Percentiles rank a stretch among this genome's conserved stretches.
phyloP scores from a whole-genome alignment of 1,140 invertebrate species.

The Ceratina japonica region DNA sequence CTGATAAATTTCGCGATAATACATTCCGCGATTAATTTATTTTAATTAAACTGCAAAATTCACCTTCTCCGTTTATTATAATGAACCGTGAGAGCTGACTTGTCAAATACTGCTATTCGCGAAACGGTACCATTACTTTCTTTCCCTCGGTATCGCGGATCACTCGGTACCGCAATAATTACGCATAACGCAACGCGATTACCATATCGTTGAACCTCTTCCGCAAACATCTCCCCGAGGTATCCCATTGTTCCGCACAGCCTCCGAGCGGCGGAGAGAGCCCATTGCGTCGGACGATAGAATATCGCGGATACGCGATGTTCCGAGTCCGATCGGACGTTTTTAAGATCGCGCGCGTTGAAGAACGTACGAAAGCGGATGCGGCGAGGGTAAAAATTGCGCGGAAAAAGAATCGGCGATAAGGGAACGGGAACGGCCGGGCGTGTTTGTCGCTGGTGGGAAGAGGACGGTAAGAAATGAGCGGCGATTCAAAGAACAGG shows the following conservation, averaged over 20 bases:
- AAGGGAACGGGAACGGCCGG: background rate
- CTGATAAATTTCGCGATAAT: no score
- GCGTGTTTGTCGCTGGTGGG: background rate
- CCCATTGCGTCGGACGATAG: background rate
- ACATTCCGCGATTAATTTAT: no score
- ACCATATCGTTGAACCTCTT: background rate
- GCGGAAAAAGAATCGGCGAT: constrained; percentile 3
- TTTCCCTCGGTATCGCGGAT: background rate
- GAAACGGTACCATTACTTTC: background rate
- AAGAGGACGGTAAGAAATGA: background rate
- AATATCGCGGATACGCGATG: background rate
- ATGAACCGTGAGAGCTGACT: no score
- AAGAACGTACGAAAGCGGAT: background rate
- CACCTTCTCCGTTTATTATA: no score
- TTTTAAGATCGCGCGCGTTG: no score
- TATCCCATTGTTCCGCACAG: background rate
- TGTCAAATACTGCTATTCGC: background rate
- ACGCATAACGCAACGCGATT: background rate
- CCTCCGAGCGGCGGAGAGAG: background rate
- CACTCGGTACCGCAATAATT: background rate
- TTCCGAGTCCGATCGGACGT: background rate
- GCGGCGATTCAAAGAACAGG: constrained; percentile 43
- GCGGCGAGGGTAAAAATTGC: no score
- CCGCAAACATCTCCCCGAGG: background rate
- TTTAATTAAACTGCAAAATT: no score